phyloP scores from a whole-genome alignment of 2,113 vertebrate genomes.

The Cichladusa arquata region DNA sequence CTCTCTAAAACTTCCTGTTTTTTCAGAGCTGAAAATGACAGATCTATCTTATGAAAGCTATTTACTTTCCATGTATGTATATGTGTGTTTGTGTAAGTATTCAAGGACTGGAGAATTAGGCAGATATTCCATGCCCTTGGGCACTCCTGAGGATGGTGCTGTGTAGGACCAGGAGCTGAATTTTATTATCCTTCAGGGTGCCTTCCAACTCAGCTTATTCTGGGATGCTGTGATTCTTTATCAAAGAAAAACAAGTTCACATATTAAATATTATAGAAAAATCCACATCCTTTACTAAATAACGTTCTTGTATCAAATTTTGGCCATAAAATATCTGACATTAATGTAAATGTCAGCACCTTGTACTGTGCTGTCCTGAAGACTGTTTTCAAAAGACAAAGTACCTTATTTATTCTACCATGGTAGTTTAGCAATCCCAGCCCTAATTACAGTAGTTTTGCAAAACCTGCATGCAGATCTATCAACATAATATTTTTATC shows the following conservation, averaged over 20 bases:
- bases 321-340: not conserved
- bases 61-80: not conserved
- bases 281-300: not conserved
- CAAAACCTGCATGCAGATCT: not conserved
- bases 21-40: not conserved
- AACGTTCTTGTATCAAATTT: not conserved
- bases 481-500: not conserved
- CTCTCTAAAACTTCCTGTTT: not conserved
- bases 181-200: not conserved
- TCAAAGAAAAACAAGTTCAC: not conserved
- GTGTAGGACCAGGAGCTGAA: not conserved
- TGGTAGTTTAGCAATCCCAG: not conserved
- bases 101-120: not conserved
- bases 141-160: not conserved
- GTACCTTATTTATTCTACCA: not conserved
- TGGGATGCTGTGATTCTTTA: not conserved
- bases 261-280: not conserved
- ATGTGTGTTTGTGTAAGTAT: not conserved
- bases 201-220: not conserved
- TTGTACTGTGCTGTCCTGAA: not conserved
- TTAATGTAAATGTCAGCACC: not conserved
- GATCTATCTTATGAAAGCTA: not conserved
- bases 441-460: not conserved
- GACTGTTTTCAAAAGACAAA: not conserved
- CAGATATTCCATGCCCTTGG: not conserved